phyloP scores from a whole-genome alignment of 1,140 invertebrate species.

The Brachionus koreanus region DNA sequence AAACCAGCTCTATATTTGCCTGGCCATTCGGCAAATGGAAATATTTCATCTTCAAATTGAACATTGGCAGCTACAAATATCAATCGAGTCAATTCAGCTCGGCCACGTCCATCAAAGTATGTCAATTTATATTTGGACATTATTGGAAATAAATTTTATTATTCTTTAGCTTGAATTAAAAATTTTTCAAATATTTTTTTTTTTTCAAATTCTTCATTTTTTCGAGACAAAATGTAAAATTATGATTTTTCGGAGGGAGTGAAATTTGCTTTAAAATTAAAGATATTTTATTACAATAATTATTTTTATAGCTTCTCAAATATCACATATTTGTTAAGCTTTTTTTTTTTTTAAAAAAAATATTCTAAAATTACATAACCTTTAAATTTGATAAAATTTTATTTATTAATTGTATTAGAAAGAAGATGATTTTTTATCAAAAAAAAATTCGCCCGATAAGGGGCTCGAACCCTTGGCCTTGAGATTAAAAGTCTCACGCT shows the following conservation, averaged over 20 bases:
- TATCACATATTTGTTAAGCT: too few relatives aligned
- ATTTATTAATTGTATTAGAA: too few relatives aligned
- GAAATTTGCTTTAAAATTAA: too few relatives aligned
- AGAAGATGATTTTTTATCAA: too few relatives aligned
- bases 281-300: too few relatives aligned
- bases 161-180: too few relatives aligned
- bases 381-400: neutral
- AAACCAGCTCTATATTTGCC: neutral
- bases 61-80: conserved; percentile 43
- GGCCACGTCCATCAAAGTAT: conserved; percentile 47
- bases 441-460: neutral
- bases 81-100: conserved; percentile 45
- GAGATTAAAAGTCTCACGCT: conserved; percentile 5
- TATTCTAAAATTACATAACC: neutral
- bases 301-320: too few relatives aligned
- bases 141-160: too few relatives aligned
- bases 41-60: conserved; percentile 45
- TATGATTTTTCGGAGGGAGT: too few relatives aligned
- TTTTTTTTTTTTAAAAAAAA: neutral
- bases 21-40: neutral
- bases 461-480: neutral
- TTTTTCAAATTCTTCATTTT: too few relatives aligned
- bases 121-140: conserved; percentile 39
- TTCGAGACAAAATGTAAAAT: too few relatives aligned
- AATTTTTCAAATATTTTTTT: too few relatives aligned